Evolutionary conservation across 2,113 vertebrate species (phyloP), one percentile per base, ranked within the genome.

Genomic region (Sarotherodon lohbergeri): DNA sequence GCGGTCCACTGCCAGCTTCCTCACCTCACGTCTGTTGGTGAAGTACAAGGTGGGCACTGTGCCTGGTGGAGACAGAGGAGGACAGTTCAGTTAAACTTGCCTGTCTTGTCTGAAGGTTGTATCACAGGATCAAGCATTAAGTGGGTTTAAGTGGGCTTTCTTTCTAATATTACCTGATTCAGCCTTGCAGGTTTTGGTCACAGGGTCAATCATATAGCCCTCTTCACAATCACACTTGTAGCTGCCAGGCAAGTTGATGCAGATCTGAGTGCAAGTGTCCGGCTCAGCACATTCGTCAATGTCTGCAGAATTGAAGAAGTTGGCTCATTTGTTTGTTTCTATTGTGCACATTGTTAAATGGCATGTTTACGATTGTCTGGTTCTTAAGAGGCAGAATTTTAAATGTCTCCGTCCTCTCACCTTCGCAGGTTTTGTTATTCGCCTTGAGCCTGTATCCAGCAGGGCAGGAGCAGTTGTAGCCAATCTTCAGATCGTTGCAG

Each of bases 21-120:
- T 94, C 59, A 99, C 97, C 81, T 98, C 98, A 0, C 98, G 97
- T 54, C 80, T 97, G 71, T 95, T 98, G 81, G 97, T 97, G 90
- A 99, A 98, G 88, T 97, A 95, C 29, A 98, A 95, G 36, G 96
- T 97, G 17, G 98, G 96, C 0, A 93, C 82, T 5, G 92, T 91
- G 5, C 96, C 98, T 98, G 93, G 3, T 55, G 8, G 54, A 80
- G 3, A 76, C 4, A 86, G 4, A 16, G 29, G 39, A 59, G 27
- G 54, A 12, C 7, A 6, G 39, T 36, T 36, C 0, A 9, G 56
- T 22, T 3, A 57, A n/a, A 32, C n/a, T 32, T 59, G 27, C 27
- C 1, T 59, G 57, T 59, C 57, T 32, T 9, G 17, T 43, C 7
- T 11, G 66, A 22, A 27, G 46, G 4, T 7, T 32, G 5, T 7